Evolutionary conservation across 2,113 vertebrate species (phyloP).

Genomic region (Pelecanoides urinatrix): DNA sequence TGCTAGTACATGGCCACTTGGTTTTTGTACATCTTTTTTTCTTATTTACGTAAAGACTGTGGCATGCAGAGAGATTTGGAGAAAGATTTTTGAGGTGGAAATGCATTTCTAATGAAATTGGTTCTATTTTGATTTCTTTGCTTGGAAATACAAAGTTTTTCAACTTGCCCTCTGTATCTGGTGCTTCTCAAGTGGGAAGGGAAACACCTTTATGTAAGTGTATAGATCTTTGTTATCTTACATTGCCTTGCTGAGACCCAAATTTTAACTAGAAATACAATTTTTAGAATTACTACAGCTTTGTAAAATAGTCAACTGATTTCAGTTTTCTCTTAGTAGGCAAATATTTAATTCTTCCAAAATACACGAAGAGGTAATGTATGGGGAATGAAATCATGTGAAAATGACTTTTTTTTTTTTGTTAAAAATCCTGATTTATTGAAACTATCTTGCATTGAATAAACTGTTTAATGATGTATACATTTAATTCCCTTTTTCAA

Average conservation of each 20-base stretch:
- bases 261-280: not conserved
- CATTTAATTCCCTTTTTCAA: not conserved
- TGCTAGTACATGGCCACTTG: not conserved
- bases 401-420: not conserved
- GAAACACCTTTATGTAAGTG: not conserved
- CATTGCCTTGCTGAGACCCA: not conserved
- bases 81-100: not conserved
- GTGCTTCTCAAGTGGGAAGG: not conserved
- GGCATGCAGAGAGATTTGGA: not conserved
- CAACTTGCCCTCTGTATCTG: not conserved
- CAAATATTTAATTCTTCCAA: not conserved
- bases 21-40: not conserved
- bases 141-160: not conserved
- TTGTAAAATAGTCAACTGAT: not conserved
- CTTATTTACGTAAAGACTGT: not conserved
- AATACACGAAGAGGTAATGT: not conserved
- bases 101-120: not conserved
- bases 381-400: not conserved
- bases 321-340: not conserved
- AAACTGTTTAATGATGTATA: not conserved
- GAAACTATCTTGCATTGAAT: not conserved
- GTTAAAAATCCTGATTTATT: slow-evolving; percentile 25
- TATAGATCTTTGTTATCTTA: not conserved
- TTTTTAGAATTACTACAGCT: not conserved
- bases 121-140: not conserved